These are phyloP conservation scores for Drosophila kuntzei DNA, from an alignment of 2,888 invertebrate genomes.

Conservation along the genomic window DNA sequence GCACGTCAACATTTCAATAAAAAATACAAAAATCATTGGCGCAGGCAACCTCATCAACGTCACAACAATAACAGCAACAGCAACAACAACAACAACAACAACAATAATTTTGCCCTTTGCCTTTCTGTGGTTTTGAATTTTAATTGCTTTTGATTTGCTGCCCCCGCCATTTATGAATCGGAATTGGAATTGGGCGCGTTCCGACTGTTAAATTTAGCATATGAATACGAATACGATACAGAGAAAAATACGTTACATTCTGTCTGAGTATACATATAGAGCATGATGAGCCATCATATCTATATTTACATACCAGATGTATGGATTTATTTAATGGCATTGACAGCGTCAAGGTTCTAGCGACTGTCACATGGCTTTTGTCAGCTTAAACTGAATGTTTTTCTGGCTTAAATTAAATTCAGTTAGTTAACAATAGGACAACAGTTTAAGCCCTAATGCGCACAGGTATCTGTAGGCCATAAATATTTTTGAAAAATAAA, in stretches of 20 bases:
- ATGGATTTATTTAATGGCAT: conserved; percentile 12
- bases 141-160: conserved; percentile 77
- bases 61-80: conserved; percentile 34
- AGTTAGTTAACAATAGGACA: conserved; percentile 7
- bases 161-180: conserved; percentile 68
- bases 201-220: conserved; percentile 62
- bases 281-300: conserved; percentile 27
- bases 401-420: conserved; percentile 9
- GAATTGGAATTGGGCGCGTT: conserved; percentile 69
- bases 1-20: conserved; percentile 76
- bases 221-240: conserved; percentile 39
- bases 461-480: background rate
- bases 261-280: conserved; percentile 38
- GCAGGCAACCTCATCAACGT: conserved; percentile 70
- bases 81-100: conserved; percentile 25
- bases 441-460: conserved; percentile 1
- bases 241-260: conserved; percentile 32
- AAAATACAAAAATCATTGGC: conserved; percentile 60
- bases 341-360: conserved; percentile 18
- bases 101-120: conserved; percentile 49
- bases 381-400: conserved; percentile 6
- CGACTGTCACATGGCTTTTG: conserved; percentile 1
- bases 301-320: conserved; percentile 15
- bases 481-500: conserved; percentile 1
- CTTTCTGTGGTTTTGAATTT: conserved; percentile 72